Conservation (phyloP, 2,797 vertebrate genomes). For the Holocentrus rufus region DNA sequence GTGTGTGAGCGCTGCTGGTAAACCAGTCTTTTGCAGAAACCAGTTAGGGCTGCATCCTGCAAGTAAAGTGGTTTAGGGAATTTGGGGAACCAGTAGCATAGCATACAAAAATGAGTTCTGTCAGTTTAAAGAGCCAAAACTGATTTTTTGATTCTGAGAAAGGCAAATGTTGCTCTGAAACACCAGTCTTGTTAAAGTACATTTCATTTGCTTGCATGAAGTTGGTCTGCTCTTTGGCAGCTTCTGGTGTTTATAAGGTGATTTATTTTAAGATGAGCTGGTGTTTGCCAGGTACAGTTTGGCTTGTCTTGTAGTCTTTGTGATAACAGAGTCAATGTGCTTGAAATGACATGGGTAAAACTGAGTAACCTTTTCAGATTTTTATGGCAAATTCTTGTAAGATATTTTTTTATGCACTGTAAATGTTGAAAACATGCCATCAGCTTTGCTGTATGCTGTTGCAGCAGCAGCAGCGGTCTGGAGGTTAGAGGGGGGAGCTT, state of each 20-base stretch:
- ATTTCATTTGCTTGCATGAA: too few species aligned
- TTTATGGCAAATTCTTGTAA: too few species aligned
- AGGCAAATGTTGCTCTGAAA: constrained; percentile 23
- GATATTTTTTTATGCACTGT: too few species aligned
- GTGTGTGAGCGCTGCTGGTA: neutral
- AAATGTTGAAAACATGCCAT: too few species aligned
- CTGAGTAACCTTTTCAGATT: too few species aligned
- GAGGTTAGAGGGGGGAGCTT: neutral
- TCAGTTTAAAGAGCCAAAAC: constrained; percentile 33
- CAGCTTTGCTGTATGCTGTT: too few species aligned
- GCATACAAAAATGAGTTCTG: constrained; percentile 44
- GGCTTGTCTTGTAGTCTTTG: constrained; percentile 31
- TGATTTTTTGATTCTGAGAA: constrained; percentile 39
- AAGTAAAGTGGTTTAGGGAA: constrained; percentile 45
- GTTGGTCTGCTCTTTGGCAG: neutral
- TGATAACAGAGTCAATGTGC: neutral
- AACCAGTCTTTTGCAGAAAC: constrained; percentile 28
- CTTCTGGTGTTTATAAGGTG: constrained; percentile 52
- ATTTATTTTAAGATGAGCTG: constrained; percentile 47
- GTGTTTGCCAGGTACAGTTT: constrained; percentile 12
- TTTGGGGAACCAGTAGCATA: constrained; percentile 36
- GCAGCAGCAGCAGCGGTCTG: too few species aligned
- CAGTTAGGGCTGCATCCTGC: constrained; percentile 28
- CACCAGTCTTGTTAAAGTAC: too few species aligned
- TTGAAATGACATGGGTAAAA: neutral